Percentiles rank a stretch among this genome's conserved stretches.
Conservation (phyloP, 2,888 invertebrate genomes). For the Philonicus albiceps region DNA sequence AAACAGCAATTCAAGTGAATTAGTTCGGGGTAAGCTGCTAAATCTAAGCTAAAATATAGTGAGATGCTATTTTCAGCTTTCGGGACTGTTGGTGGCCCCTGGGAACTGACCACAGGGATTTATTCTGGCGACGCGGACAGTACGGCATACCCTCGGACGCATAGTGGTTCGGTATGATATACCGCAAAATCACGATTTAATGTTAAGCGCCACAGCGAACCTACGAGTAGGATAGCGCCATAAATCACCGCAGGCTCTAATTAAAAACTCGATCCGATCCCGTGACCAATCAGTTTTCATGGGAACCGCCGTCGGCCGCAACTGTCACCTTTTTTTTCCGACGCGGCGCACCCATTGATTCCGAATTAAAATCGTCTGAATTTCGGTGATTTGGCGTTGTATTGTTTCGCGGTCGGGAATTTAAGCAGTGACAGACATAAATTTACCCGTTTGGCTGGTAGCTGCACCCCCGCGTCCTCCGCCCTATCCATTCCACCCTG, state of each 20-base stretch:
- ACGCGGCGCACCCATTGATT: background rate
- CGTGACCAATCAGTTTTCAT: background rate
- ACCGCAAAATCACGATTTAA: background rate
- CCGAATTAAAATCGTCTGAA: slow-evolving; percentile 4
- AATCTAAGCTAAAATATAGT: background rate
- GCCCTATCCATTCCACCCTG: background rate
- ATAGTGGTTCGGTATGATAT: background rate
- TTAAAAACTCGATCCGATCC: background rate
- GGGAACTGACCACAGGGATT: background rate
- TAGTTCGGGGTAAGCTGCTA: background rate
- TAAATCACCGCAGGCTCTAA: background rate
- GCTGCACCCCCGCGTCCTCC: background rate
- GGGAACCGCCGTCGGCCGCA: background rate
- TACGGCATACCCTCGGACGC: background rate
- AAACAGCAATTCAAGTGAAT: background rate
- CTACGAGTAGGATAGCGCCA: background rate
- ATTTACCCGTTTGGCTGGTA: background rate
- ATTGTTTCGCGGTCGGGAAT: slow-evolving; percentile 8
- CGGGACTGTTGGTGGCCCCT: background rate
- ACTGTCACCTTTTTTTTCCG: background rate
- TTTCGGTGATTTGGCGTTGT: slow-evolving; percentile 18
- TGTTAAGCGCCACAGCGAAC: background rate
- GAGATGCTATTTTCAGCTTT: background rate
- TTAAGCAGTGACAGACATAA: slow-evolving; percentile 22
- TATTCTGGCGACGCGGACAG: background rate